A percentile compares a stretch with the other conserved stretches of the same genome.
phyloP scores from a whole-genome alignment of 2,797 vertebrate species.

The Trichosurus vulpecula region DNA sequence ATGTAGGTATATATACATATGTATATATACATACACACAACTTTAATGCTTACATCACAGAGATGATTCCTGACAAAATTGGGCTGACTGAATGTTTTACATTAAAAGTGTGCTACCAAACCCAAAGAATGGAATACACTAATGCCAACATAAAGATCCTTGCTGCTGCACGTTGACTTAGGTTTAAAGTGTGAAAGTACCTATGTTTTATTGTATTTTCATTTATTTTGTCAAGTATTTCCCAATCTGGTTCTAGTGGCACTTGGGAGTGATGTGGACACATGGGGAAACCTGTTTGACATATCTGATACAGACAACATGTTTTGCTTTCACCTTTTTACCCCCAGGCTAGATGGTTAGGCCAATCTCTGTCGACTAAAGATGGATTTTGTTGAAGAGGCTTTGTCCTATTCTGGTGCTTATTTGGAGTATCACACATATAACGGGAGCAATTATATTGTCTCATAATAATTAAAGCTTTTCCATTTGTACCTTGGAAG shows the following conservation, averaged over 20 bases:
- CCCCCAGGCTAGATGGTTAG: not conserved
- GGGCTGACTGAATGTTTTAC: not conserved
- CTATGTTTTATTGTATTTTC: not conserved
- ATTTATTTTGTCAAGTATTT: not conserved
- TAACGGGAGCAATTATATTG: not conserved
- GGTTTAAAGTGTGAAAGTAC: not conserved
- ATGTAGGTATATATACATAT: fast-evolving
- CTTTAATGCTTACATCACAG: not conserved
- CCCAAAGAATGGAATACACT: not conserved
- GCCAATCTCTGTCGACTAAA: not conserved
- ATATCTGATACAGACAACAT: not conserved
- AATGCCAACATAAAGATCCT: not conserved
- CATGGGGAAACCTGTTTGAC: not conserved
- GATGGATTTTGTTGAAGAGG: not conserved
- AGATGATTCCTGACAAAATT: not conserved
- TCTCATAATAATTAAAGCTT: not conserved
- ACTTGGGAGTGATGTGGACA: not conserved
- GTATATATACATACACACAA: not conserved
- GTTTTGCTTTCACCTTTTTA: not conserved
- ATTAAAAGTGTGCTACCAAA: not conserved
- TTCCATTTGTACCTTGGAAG: not conserved
- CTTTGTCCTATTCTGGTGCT: not conserved
- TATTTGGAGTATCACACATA: not conserved
- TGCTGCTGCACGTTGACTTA: not conserved
- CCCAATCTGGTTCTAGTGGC: not conserved